phyloP scores from a whole-genome alignment of 2,797 vertebrate genomes.

The Chelon labrosus region DNA sequence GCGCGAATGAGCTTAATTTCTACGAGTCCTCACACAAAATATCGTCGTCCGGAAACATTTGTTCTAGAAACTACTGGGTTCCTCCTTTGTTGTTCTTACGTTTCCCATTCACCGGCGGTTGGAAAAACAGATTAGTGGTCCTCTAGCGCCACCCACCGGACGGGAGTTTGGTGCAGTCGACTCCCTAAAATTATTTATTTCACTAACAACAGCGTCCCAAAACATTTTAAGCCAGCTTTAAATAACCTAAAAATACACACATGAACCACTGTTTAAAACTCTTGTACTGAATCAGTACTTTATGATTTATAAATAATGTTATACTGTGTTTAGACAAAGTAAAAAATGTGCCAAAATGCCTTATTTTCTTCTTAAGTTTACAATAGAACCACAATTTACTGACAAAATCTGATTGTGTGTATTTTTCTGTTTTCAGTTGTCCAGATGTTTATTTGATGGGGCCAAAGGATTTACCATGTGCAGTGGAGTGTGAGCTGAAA shows the following conservation, averaged over 20 bases:
- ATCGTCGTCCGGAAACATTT: conserved; percentile 60
- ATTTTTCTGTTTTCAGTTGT: neutral
- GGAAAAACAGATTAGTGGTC: neutral
- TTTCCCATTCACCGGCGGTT: fast-evolving
- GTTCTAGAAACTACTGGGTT: conserved; percentile 15
- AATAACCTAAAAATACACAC: neutral
- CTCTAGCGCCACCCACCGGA: conserved; percentile 42
- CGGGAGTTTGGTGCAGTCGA: neutral
- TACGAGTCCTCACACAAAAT: conserved; percentile 49
- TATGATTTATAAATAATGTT: neutral
- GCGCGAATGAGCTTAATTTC: neutral
- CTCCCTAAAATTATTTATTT: neutral
- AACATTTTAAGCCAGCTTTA: neutral
- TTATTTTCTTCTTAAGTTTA: neutral
- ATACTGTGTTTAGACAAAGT: neutral
- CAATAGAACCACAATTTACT: neutral
- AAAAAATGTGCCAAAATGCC: neutral
- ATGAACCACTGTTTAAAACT: neutral
- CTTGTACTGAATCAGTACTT: neutral
- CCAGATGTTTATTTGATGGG: neutral
- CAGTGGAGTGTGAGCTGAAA: neutral
- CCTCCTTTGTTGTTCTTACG: conserved; percentile 10
- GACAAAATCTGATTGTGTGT: neutral
- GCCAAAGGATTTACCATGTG: neutral
- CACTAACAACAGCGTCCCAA: neutral